Conservation (phyloP, 23 tunicate genomes). For the Halocynthia aurantium region DNA sequence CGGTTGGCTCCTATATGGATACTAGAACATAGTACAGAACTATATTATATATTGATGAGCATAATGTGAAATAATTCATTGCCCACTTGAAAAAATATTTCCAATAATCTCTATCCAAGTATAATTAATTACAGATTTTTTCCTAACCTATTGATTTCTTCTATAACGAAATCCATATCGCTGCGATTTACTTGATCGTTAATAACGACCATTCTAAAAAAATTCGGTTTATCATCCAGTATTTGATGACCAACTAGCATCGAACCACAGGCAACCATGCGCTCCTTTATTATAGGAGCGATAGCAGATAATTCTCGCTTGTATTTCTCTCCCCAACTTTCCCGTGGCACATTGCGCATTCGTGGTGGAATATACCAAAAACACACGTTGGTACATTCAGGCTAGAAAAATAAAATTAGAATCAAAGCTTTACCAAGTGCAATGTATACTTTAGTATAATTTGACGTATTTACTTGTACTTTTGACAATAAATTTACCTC, state of each 20-base stretch:
- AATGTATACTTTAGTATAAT: neutral
- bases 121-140: constrained; percentile 24
- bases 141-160: constrained; percentile 46
- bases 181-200: constrained; percentile 35
- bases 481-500: no score
- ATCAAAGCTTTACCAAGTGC: neutral
- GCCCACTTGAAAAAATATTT: neutral
- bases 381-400: constrained; percentile 80
- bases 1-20: no score
- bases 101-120: neutral
- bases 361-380: constrained; percentile 70
- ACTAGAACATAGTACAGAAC: neutral
- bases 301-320: constrained; percentile 30
- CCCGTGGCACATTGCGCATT: constrained; percentile 34
- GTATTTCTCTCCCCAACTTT: constrained; percentile 19
- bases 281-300: constrained; percentile 56
- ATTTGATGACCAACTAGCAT: constrained; percentile 62
- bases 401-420: constrained; percentile 14
- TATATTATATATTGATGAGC: neutral
- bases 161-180: constrained; percentile 68
- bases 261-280: constrained; percentile 37
- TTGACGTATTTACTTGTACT: neutral
- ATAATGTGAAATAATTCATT: neutral
- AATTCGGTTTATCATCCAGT: constrained; percentile 49
- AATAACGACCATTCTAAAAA: constrained; percentile 79